A percentile compares a stretch with the other conserved stretches of the same genome.
Conservation (phyloP, 2,888 invertebrate genomes). For the Amphimallon solstitiale region DNA sequence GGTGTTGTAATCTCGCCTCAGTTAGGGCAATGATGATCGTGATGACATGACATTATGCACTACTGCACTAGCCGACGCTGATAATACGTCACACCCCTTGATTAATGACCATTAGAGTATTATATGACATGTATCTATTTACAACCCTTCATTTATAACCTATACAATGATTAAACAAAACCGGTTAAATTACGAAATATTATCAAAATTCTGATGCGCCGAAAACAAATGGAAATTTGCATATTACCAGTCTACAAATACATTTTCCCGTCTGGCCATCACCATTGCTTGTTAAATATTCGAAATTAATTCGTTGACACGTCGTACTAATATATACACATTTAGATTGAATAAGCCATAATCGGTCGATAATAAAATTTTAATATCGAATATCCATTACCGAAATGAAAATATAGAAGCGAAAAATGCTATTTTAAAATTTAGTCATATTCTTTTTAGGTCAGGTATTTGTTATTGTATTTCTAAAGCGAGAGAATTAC, state of each 20-base stretch:
- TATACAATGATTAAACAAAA: conserved; percentile 39
- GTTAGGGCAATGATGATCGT: conserved; percentile 42
- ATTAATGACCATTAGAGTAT: conserved; percentile 56
- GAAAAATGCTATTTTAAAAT: too few species aligned
- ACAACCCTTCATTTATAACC: conserved; percentile 38
- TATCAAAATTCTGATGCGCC: conserved; percentile 12
- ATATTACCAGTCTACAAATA: conserved; percentile 16
- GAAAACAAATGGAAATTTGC: conserved; percentile 25
- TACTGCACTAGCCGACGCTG: conserved; percentile 50
- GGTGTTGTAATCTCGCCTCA: conserved; percentile 46
- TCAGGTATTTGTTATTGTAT: too few species aligned
- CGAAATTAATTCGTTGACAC: conserved; percentile 30
- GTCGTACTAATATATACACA: conserved; percentile 16
- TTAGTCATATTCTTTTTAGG: too few species aligned
- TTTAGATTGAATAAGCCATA: background rate
- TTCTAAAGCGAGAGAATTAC: too few species aligned
- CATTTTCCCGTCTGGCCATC: conserved; percentile 10
- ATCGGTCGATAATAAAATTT: background rate
- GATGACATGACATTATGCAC: conserved; percentile 57
- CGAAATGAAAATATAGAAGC: too few species aligned
- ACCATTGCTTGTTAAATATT: conserved; percentile 17
- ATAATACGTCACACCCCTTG: conserved; percentile 58
- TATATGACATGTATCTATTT: conserved; percentile 43
- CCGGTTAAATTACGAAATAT: conserved; percentile 28
- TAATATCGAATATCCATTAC: too few species aligned